phyloP scores from a whole-genome alignment of 1,140 invertebrate genomes.

The Philopotamus ludificatus region DNA sequence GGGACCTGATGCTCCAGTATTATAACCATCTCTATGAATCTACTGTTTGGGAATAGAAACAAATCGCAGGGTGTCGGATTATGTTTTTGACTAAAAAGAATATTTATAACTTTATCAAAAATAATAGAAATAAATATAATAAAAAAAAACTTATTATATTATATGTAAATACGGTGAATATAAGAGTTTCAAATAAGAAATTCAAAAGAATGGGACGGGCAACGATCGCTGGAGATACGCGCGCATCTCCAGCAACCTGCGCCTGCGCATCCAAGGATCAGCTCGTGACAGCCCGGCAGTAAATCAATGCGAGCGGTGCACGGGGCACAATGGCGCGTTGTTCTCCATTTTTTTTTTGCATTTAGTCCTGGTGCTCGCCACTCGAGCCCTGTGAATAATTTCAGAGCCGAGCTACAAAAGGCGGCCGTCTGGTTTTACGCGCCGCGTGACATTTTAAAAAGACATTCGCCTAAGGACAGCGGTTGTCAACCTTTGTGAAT shows the following conservation, averaged over 20 bases:
- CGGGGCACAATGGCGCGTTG: constrained; percentile 21
- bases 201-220: no score
- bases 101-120: no score
- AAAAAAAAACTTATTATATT: no score
- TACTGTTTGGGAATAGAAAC: no score
- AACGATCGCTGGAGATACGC: no score
- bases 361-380: constrained; percentile 9
- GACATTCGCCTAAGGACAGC: constrained; percentile 11
- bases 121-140: no score
- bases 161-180: no score
- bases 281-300: neutral
- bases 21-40: no score
- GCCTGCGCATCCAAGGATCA: neutral
- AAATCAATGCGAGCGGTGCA: constrained; percentile 14
- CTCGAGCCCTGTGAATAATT: constrained; percentile 24
- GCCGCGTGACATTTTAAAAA: constrained; percentile 26
- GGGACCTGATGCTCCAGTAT: no score
- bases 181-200: no score
- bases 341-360: constrained; percentile 17
- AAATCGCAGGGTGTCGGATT: no score
- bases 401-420: constrained; percentile 20
- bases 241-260: neutral
- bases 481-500: constrained; percentile 4
- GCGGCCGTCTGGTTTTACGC: constrained; percentile 29
- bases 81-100: no score